These are phyloP conservation scores for Streblospio benedicti DNA, from an alignment of 1,140 invertebrate species.

Conservation along the genomic window DNA sequence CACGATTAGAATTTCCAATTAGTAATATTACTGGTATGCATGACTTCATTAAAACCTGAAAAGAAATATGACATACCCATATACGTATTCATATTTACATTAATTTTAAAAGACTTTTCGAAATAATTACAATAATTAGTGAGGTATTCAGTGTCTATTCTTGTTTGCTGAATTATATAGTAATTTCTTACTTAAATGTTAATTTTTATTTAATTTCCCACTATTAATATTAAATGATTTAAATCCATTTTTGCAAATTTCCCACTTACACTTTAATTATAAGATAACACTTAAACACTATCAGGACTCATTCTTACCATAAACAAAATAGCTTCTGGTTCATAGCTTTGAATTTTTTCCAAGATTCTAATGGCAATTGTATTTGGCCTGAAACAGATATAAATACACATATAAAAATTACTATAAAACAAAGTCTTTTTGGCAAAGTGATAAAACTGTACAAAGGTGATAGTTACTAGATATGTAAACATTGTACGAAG, in stretches of 20 bases:
- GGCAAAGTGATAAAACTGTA: not conserved
- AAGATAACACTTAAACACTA: not conserved
- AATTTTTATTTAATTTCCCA: not conserved
- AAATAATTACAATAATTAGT: constrained; percentile 6
- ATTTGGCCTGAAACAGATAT: constrained; percentile 57
- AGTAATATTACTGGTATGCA: no score
- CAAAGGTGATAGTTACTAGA: no score
- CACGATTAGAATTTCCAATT: no score
- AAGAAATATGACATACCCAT: no score
- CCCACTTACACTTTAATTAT: not conserved
- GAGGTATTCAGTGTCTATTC: not conserved
- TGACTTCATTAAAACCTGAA: no score
- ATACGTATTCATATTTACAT: no score
- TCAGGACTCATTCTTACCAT: constrained; percentile 54
- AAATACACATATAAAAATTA: not conserved
- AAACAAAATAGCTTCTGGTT: constrained; percentile 62
- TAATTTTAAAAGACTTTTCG: no score
- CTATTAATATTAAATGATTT: not conserved
- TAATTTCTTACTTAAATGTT: not conserved
- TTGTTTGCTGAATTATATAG: not conserved
- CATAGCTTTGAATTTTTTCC: constrained; percentile 76
- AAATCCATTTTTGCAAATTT: not conserved
- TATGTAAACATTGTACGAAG: no score
- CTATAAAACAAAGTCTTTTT: not conserved
- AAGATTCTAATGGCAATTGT: constrained; percentile 70